These are phyloP conservation scores for Danionella cerebrum DNA, from an alignment of 2,113 vertebrate species.

Conservation along the genomic window DNA sequence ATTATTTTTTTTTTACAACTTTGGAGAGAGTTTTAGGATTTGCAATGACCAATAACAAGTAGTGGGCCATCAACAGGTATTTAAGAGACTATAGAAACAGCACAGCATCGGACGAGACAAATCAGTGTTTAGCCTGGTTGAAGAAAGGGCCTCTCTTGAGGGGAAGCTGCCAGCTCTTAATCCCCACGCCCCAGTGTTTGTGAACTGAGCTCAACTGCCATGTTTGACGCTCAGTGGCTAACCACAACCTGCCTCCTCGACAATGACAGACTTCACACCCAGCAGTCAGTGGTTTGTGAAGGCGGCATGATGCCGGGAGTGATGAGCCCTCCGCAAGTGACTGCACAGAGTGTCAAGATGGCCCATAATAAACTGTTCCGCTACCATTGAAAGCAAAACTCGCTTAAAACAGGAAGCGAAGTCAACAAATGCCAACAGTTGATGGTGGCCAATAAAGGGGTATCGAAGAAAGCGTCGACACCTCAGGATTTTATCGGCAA, in stretches of 20 bases:
- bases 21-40: too few species aligned
- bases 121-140: not conserved
- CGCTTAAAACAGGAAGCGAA: not conserved
- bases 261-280: conserved; percentile 14
- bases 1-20: too few species aligned
- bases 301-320: conserved; percentile 1
- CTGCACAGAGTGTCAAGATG: conserved; percentile 19
- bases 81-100: not conserved
- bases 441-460: too few species aligned
- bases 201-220: conserved; percentile 3
- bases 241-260: conserved; percentile 1
- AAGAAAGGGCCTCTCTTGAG: conserved; percentile 13
- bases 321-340: not conserved
- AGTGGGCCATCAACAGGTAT: too few species aligned
- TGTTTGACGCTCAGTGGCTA: conserved; percentile 10
- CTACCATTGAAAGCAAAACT: not conserved
- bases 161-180: not conserved
- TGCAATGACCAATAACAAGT: too few species aligned
- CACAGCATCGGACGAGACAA: not conserved
- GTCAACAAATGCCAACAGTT: too few species aligned
- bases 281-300: conserved; percentile 21
- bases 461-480: not conserved
- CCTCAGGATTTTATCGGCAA: not conserved
- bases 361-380: not conserved
- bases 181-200: not conserved